A percentile compares a stretch with the other conserved stretches of the same genome.
phyloP scores from a whole-genome alignment of 2,888 invertebrate genomes.

The Eurois occulta region DNA sequence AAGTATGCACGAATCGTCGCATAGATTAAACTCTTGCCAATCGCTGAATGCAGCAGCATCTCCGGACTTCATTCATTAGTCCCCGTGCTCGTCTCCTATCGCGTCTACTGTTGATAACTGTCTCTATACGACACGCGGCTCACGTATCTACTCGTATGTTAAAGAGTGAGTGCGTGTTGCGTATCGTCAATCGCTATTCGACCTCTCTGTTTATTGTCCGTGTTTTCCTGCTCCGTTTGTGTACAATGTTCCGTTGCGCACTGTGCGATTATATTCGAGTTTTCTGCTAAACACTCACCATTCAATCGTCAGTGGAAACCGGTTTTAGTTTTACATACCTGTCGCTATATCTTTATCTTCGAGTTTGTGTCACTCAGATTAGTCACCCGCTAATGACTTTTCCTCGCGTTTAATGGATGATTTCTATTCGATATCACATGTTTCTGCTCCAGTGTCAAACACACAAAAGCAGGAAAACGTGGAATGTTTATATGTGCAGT shows the following conservation, averaged over 20 bases:
- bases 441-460: slow-evolving; percentile 60
- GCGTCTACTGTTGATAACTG: slow-evolving; percentile 77
- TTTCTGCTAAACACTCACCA: slow-evolving; percentile 63
- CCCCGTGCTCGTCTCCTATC: slow-evolving; percentile 74
- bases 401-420: slow-evolving; percentile 46
- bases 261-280: slow-evolving; percentile 65
- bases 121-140: slow-evolving; percentile 66
- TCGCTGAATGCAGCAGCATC: slow-evolving; percentile 55
- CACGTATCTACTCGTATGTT: slow-evolving; percentile 58
- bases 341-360: slow-evolving; percentile 43
- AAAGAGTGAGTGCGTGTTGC: slow-evolving; percentile 70
- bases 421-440: slow-evolving; percentile 54
- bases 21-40: slow-evolving; percentile 51
- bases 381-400: slow-evolving; percentile 64
- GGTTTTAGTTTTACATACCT: slow-evolving; percentile 57
- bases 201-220: slow-evolving; percentile 72
- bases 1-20: slow-evolving; percentile 29
- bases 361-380: slow-evolving; percentile 45
- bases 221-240: slow-evolving; percentile 71
- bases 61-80: slow-evolving; percentile 77
- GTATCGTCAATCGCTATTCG: slow-evolving; percentile 68
- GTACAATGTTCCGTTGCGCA: slow-evolving; percentile 67
- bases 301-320: slow-evolving; percentile 66
- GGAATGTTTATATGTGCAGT: slow-evolving; percentile 81
- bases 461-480: slow-evolving; percentile 73